These are phyloP conservation scores for Monopterus albus DNA, from an alignment of 2,113 vertebrate genomes.

Conservation along the genomic window DNA sequence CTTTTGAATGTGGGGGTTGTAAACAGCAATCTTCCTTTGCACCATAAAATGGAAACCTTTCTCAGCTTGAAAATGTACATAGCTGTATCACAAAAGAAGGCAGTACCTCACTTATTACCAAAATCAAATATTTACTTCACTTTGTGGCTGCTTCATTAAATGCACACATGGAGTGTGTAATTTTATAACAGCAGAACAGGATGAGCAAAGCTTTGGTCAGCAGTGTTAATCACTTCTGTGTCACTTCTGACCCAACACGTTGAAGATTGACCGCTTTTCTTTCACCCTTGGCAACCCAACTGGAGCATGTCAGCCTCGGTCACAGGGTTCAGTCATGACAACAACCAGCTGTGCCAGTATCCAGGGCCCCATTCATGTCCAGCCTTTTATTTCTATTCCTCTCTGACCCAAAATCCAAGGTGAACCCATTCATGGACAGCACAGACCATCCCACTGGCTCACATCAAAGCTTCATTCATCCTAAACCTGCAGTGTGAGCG, in stretches of 20 bases:
- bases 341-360: slow-evolving; percentile 37
- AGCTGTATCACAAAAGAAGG: neutral
- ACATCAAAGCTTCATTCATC: slow-evolving; percentile 56
- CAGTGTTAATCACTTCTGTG: slow-evolving; percentile 8
- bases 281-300: slow-evolving; percentile 39
- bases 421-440: slow-evolving; percentile 47
- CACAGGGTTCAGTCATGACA: slow-evolving; percentile 52
- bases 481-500: slow-evolving; percentile 46
- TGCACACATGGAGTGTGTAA: neutral
- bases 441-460: slow-evolving; percentile 38
- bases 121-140: neutral
- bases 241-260: slow-evolving; percentile 36
- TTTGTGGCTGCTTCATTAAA: neutral
- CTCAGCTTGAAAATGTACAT: neutral
- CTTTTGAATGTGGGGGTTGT: too few species aligned
- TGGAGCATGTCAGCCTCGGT: slow-evolving; percentile 48
- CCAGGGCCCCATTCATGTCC: slow-evolving; percentile 24
- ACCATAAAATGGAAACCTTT: neutral
- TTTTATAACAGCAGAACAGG: neutral
- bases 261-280: slow-evolving; percentile 36
- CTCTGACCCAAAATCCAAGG: slow-evolving; percentile 29
- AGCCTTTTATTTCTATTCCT: slow-evolving; percentile 30
- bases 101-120: too few species aligned
- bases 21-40: too few species aligned
- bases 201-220: neutral